These are phyloP conservation scores for Sus cebifrons DNA, from an alignment of 2,797 vertebrate genomes.

Conservation along the genomic window DNA sequence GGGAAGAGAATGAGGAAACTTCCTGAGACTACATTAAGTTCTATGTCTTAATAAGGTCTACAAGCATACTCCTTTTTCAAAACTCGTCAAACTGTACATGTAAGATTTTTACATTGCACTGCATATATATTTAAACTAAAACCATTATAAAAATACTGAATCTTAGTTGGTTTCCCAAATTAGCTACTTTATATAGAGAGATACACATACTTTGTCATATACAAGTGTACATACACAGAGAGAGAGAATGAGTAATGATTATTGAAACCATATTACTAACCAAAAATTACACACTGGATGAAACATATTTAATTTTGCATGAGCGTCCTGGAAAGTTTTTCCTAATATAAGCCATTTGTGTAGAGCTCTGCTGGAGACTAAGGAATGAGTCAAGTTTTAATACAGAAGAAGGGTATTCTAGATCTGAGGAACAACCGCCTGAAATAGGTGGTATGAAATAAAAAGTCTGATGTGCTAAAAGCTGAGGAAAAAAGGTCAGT, in stretches of 20 bases:
- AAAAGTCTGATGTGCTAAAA: neutral
- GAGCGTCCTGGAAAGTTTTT: neutral
- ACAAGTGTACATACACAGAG: neutral
- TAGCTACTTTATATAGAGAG: neutral
- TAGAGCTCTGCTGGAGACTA: neutral
- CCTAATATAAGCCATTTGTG: neutral
- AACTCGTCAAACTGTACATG: neutral
- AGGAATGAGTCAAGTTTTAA: neutral
- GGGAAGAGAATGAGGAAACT: neutral
- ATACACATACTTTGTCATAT: neutral
- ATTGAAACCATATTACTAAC: neutral
- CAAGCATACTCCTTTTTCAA: neutral
- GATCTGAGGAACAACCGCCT: neutral
- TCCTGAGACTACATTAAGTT: neutral
- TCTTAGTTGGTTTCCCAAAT: neutral
- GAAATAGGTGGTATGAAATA: neutral
- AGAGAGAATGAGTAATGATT: neutral
- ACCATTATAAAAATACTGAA: neutral
- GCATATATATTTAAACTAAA: slow-evolving; percentile 20
- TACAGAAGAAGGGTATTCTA: neutral
- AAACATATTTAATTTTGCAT: neutral
- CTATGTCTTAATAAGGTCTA: neutral
- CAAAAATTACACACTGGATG: neutral
- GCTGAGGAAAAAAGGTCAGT: neutral
- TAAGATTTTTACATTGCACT: neutral